Base-by-base conservation (phyloP, 2,888 invertebrate genomes). In the Nipponacmea schrenckii region DNA sequence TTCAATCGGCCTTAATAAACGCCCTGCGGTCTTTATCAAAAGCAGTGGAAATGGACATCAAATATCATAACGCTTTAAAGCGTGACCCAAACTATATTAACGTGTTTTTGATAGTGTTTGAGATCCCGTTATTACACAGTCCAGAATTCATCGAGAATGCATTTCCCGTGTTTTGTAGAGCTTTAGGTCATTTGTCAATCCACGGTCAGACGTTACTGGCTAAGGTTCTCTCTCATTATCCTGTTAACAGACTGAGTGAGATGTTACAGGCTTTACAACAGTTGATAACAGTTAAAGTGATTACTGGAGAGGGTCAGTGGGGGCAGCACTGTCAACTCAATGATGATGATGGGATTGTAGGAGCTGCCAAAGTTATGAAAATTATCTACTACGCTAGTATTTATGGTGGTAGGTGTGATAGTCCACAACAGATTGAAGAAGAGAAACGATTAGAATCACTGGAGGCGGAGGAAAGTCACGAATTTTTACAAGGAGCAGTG, bases 331-430 rank as follows among this genome's bases (percentile, higher is more conserved):
- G 93, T 83, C 92, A 92, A 73, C 92, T 96, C 65, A 95, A 96
- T 87, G 95, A 96, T 85, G 95, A 96, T 79, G 93, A 93, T 68
- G 92, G 93, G 72, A 94, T 97, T 71, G 94, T 94, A 24, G 93
- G 94, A 73, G 94, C 96, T 1, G 95, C 96, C 24, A 94, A 94
- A 91, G 92, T 96, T 67, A 93, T 97, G 92, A 96, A 95, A 91
- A 81, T 89, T 20, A 76, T 89, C 31, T 89, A 84, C 78, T 96
- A 95, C 89, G 96, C 96, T 17, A 95, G 94, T 87, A 93, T 97
- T 88, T 86, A 95, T 79, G 95, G 95, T 2, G 96, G 97, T 1
- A 73, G 79, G 27, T 75, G 82, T 45, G 89, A 90, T 73, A 79
- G 83, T 2, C 72, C 77, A 26, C 79, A 83, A 20, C 69, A 83